Conservation (phyloP, 2,888 invertebrate genomes). For the Nomada goodeniana region DNA sequence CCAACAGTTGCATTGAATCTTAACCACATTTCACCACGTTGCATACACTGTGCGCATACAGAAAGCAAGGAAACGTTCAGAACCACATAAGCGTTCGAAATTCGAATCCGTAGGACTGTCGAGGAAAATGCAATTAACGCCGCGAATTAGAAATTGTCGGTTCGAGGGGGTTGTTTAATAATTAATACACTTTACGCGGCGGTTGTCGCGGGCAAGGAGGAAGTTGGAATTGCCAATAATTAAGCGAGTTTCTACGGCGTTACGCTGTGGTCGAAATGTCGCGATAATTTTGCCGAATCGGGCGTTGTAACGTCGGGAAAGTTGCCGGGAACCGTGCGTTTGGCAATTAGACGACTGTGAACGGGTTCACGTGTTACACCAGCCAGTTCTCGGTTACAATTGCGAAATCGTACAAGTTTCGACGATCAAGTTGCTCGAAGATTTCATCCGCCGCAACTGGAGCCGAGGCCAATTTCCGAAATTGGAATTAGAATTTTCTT, state of each 20-base stretch:
- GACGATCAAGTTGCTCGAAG: conserved; percentile 48
- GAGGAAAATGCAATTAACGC: background rate
- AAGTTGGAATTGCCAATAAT: conserved; percentile 25
- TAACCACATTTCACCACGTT: no score
- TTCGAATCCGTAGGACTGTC: background rate
- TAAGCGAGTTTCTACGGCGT: background rate
- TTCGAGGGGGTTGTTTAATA: background rate
- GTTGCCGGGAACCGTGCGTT: conserved; percentile 40
- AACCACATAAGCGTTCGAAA: background rate
- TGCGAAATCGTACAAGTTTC: conserved; percentile 41
- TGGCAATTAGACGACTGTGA: conserved; percentile 56
- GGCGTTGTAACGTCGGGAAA: conserved; percentile 8
- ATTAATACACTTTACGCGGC: background rate
- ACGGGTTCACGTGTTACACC: conserved; percentile 47
- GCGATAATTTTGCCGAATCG: conserved; percentile 7
- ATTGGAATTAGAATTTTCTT: conserved; percentile 42
- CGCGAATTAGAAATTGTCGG: background rate
- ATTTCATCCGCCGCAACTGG: conserved; percentile 42
- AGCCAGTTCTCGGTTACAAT: conserved; percentile 34
- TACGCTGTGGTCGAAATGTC: background rate
- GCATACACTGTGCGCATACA: no score
- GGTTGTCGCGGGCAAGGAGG: background rate
- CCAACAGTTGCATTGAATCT: no score
- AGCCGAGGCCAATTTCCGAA: conserved; percentile 49
- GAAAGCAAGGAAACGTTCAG: no score